Evolutionary conservation across 1,140 invertebrate species (phyloP).

Genomic region (Acromyrmex charruanus): DNA sequence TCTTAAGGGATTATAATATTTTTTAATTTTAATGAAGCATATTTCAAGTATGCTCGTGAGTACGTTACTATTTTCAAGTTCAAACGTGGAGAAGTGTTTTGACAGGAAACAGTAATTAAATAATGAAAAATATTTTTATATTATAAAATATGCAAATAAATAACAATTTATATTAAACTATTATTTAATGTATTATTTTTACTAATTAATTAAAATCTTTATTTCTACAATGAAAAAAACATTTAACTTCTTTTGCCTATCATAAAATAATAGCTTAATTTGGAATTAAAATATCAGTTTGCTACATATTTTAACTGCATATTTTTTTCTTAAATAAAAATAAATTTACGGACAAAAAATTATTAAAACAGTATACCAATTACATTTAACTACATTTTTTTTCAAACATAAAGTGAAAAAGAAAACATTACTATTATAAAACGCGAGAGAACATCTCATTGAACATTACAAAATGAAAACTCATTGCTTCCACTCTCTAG

Average conservation of each 20-base stretch:
- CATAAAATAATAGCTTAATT: not conserved
- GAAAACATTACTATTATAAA: no score
- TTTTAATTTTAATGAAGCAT: not conserved
- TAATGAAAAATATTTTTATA: not conserved
- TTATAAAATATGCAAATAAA: not conserved
- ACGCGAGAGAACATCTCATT: not conserved
- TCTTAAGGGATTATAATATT: slow-evolving; percentile 5
- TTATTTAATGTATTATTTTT: not conserved
- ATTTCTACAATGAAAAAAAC: not conserved
- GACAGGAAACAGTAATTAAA: not conserved
- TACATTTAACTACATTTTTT: not conserved
- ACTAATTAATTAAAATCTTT: not conserved
- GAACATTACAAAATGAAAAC: not conserved
- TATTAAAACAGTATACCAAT: not conserved
- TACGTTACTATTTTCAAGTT: not conserved
- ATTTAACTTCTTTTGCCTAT: not conserved
- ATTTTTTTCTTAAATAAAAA: not conserved
- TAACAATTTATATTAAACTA: not conserved
- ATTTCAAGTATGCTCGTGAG: not conserved
- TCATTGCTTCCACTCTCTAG: not conserved
- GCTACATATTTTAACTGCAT: not conserved
- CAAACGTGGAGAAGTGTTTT: not conserved
- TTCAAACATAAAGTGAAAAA: not conserved
- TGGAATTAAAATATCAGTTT: not conserved
- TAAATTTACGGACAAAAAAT: not conserved